Evolutionary conservation across 2,113 vertebrate species (phyloP).

Genomic region (Poeciliopsis turrubarensis): DNA sequence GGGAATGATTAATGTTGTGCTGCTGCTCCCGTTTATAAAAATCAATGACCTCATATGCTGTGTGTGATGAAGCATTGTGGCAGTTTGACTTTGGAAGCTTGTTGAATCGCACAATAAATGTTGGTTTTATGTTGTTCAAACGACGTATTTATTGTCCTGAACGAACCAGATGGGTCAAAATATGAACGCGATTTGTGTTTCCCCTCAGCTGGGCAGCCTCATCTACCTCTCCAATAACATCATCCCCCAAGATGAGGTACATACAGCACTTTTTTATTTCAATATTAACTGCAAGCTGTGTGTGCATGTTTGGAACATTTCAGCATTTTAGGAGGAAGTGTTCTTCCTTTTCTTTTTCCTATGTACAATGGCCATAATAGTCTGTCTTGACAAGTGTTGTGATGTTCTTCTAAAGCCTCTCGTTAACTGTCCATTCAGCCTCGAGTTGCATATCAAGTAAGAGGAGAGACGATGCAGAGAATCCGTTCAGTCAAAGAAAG

Average conservation of each 20-base stretch:
- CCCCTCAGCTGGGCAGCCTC: conserved; percentile 87
- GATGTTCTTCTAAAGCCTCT: background rate
- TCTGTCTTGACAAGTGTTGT: background rate
- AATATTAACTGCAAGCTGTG: background rate
- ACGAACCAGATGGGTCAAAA: background rate
- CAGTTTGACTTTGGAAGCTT: background rate
- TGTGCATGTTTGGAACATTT: too few relatives aligned
- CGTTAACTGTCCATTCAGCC: conserved; percentile 45
- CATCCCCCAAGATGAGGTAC: conserved; percentile 79
- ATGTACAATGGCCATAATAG: too few relatives aligned
- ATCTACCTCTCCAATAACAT: conserved; percentile 84
- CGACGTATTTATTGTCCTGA: background rate
- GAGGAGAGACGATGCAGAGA: conserved; percentile 56
- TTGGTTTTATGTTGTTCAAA: background rate
- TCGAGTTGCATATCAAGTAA: conserved; percentile 51
- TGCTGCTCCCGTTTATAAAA: conserved; percentile 6
- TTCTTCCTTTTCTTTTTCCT: too few relatives aligned
- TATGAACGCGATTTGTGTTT: conserved; percentile 26
- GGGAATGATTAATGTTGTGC: conserved; percentile 3
- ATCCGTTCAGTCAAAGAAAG: conserved; percentile 45
- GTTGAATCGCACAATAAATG: background rate
- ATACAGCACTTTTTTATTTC: background rate
- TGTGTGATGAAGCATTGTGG: background rate
- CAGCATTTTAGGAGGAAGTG: too few relatives aligned
- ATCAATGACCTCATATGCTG: conserved; percentile 5